Base-by-base conservation (phyloP, 2,888 invertebrate species). In the Zele albiditarsus region DNA sequence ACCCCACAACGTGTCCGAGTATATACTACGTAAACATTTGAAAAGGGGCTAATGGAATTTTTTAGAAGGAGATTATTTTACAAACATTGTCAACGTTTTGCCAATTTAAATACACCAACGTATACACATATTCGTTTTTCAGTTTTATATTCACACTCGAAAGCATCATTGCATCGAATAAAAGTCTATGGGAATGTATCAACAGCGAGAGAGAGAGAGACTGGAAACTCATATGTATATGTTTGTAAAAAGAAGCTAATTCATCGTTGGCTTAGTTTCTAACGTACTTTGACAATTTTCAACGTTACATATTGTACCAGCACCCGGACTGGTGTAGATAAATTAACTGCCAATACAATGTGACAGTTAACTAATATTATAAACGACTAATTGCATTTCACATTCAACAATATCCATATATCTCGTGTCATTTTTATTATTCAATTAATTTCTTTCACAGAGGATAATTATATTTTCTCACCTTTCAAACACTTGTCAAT, bases 31-130 rank as follows among this genome's bases (percentile, higher is more conserved):
- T 72, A 68, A 57, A 67, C 67, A 71, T 71, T 74, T 80, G 76
- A 81, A 75, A 78, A 73, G 76, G 69, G 73, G 77, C 83, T 89
- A 88, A 89, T 89, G 88, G 88, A 89, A 89, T 89, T 89, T 88
- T 88, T 87, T 84, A 89, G 84, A 78, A 85, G 87, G 85, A 84
- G 88, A 86, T 88, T 88, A 88, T 80, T 78, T 78, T 69, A 77
- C 53, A n/a, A 8, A 23, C 53, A 53, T 53, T 53, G 4, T 78
- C 77, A 76, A 82, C 73, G 68, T 69, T 73, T 69, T 76, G 49
- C 62, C 76, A 71, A 75, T 75, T 75, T 75, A 66, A 63, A 65
- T 46, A 57, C 66, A 33, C 53, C 42, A 33, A 38, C 65, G 27
- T 28, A 14, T n/a, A 38, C 16, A 65, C 62, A 20, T 31, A 6